Evolutionary conservation across 2,888 invertebrate species (phyloP), one percentile per base, ranked within the genome.

Genomic region (Brachyopa scutellaris): DNA sequence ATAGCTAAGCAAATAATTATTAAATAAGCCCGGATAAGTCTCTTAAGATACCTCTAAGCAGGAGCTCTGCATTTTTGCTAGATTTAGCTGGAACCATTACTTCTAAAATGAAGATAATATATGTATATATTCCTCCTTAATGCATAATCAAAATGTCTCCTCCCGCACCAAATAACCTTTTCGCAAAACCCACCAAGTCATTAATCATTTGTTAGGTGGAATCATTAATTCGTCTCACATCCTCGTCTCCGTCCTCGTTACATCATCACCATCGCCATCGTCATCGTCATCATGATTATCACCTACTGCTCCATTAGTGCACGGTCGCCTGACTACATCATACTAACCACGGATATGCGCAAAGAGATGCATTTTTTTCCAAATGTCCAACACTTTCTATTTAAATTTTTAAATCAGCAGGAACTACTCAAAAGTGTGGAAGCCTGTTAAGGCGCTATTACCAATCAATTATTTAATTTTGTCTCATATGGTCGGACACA

Each of bases 381-480:
- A 36, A 21, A 11, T 40, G 21, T 23, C 31, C 13, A n/a, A 31
- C 13, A n/a, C 55, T 38, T 47, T 21, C 13, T 23, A 5, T 42
- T 31, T 64, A n/a, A 31, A 19, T 61, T 62, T 62, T 33, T 19
- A 70, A 76, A 64, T 62, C 42, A 69, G 21, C 57, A 17, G 40
- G 51, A 49, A 42, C 76, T 57, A 53, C 59, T 72, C 72, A 33
- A 67, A 53, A 67, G 57, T 83, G 59, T 67, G 61, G 62, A 73
- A 78, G 67, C 72, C 51, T 83, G 83, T 83, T 78, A 83, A 83
- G 78, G 83, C 78, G 73, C 72, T 78, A 78, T 62, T 78, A 62
- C 83, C 61, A 73, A 83, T 83, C 83, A 83, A 83, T 83, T 78
- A 83, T 83, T 77, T 72, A 83, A 72, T 67, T 83, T 78, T n/a